Evolutionary conservation across 1,140 invertebrate genomes (phyloP), one percentile per base, ranked within the genome.

Genomic region (Oedothorax gibbosus): DNA sequence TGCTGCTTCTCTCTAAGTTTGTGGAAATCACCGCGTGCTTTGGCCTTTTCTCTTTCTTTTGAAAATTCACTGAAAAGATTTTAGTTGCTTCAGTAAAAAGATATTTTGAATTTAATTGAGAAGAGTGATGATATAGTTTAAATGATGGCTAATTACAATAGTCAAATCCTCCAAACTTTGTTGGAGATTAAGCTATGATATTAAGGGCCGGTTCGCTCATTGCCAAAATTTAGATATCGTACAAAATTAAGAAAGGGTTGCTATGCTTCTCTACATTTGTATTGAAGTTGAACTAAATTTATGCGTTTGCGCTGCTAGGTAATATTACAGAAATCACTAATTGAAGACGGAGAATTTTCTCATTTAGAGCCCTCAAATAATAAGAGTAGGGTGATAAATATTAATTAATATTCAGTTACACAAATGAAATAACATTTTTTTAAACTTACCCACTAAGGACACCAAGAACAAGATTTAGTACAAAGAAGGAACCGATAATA

Each of bases 401-500:
- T 35, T 35, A 35, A 35, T 35, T 5, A 35, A 5, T 35, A 35
- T 35, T 35, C 5, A 5, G 35, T 1, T 35, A 35, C 35, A 35
- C 35, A 35, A 35, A 35, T 35, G 35, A 35, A 35, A 35, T 35
- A 35, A 35, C 35, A 35, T 35, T 35, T 35, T 35, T 35, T 35
- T 56, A 11, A 51, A 92, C 93, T 93, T 92, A 98, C 96, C 97
- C 99, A 90, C 97, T 99, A 88, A 99, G 93, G 87, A 99, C 99
- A 96, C 99, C 99, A 90, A 99, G 96, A 94, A 99, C 99, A 77
- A 99, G 93, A 91, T 99, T 99, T 95, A 99, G 98, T 81, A 99
- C 98, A 92, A 99, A 99, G 92, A 99, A 99, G 87, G 98, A 99
- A 77, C 98, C 99, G 86, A 99, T 94, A 85, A 99, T 99, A 87